Percentiles rank a stretch among this genome's conserved stretches.
Evolutionary conservation across 2,888 invertebrate genomes (phyloP).

Genomic region (Eilema depressum): DNA sequence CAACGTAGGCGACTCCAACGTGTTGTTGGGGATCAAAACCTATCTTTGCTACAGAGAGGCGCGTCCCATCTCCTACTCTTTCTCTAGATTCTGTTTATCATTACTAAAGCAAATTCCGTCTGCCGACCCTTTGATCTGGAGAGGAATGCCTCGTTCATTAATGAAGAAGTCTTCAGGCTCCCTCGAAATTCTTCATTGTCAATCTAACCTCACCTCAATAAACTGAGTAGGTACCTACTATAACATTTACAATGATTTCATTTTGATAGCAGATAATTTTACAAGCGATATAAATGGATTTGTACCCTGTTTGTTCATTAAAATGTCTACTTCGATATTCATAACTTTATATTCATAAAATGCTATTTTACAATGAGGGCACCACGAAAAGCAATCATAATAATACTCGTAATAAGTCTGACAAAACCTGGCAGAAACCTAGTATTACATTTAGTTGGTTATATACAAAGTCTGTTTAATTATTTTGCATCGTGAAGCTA

Average conservation of each 20-base stretch:
- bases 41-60: too few species aligned
- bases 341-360: not conserved
- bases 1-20: too few species aligned
- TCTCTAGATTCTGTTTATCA: not conserved
- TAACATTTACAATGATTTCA: not conserved
- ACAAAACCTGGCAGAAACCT: conserved; percentile 30
- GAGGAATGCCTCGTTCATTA: too few species aligned
- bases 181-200: too few species aligned
- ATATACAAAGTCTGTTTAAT: conserved; percentile 52
- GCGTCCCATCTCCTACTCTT: not conserved
- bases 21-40: too few species aligned
- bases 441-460: conserved; percentile 33
- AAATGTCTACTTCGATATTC: not conserved
- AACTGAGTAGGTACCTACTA: not conserved
- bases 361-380: not conserved
- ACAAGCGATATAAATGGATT: not conserved
- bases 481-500: conserved; percentile 50
- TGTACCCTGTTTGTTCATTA: not conserved
- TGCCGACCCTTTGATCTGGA: too few species aligned
- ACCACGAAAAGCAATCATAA: not conserved
- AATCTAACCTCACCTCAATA: too few species aligned
- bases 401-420: not conserved
- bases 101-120: too few species aligned
- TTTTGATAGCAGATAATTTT: not conserved
- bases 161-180: too few species aligned